Evolutionary conservation across 2,113 vertebrate genomes (phyloP).

Genomic region (Macroglossus sobrinus): DNA sequence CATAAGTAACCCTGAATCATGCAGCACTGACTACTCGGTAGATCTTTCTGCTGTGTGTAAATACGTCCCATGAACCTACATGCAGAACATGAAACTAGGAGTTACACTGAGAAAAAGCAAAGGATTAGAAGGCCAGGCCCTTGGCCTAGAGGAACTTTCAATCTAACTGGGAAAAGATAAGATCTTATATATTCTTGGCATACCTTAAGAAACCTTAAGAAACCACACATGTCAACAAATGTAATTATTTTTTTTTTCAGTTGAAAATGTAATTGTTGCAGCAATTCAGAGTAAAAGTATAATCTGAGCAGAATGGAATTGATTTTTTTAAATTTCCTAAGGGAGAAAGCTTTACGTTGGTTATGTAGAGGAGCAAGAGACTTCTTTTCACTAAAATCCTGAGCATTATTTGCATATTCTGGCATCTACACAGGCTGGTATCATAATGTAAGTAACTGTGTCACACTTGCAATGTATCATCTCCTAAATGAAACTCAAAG

Average conservation of each 20-base stretch:
- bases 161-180: background rate
- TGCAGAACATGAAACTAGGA: background rate
- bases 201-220: conserved; percentile 15
- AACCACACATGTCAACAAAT: conserved; percentile 7
- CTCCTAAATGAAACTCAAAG: background rate
- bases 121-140: background rate
- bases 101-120: background rate
- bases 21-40: rapidly evolving
- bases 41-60: background rate
- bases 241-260: conserved; percentile 5
- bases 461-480: background rate
- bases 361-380: background rate
- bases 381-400: background rate
- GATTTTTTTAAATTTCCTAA: background rate
- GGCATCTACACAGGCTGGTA: background rate
- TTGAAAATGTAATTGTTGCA: conserved; percentile 13
- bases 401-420: background rate
- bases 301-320: background rate
- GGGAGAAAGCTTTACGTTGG: background rate
- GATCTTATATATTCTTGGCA: background rate
- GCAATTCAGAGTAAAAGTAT: conserved; percentile 34
- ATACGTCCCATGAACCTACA: background rate
- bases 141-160: background rate
- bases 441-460: background rate
- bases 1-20: background rate